phyloP scores from a whole-genome alignment of 1,140 invertebrate genomes.

The Nomia melanderi region DNA sequence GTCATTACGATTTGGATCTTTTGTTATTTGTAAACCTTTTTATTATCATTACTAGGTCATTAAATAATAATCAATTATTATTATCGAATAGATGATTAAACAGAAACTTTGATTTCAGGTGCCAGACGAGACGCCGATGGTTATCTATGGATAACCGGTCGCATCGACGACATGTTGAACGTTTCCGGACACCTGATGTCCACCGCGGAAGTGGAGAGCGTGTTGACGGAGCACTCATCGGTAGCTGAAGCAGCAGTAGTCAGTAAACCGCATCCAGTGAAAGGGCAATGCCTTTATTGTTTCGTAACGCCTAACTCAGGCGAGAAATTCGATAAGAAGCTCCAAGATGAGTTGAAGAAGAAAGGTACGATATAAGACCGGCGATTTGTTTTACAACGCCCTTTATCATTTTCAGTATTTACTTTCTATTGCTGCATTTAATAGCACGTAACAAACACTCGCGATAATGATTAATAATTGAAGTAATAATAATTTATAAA shows the following conservation, averaged over 20 bases:
- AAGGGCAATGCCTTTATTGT: conserved; percentile 98
- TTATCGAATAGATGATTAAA: not conserved
- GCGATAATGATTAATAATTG: too few relatives aligned
- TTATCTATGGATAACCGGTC: conserved; percentile 97
- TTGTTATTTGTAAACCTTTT: too few relatives aligned
- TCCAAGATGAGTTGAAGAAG: conserved; percentile 89
- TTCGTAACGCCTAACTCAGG: conserved; percentile 95
- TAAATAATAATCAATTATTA: not conserved
- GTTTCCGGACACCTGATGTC: conserved; percentile 98
- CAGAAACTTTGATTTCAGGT: conserved; percentile 81
- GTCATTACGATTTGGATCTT: too few relatives aligned
- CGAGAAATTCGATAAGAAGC: conserved; percentile 85
- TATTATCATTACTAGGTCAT: not conserved
- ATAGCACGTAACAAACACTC: too few relatives aligned
- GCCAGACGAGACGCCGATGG: conserved; percentile 95
- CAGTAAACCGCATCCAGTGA: conserved; percentile 94
- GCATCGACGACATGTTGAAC: conserved; percentile 99
- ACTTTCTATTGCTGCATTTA: too few relatives aligned
- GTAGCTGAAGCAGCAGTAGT: conserved; percentile 98
- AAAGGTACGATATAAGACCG: conserved; percentile 82
- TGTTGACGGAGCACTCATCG: conserved; percentile 90
- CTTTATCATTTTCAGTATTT: too few relatives aligned
- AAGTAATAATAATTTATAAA: too few relatives aligned
- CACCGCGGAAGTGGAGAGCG: conserved; percentile 97
- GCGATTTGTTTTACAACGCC: too few relatives aligned